These are phyloP conservation scores for Chrysemys picta DNA, from an alignment of 2,113 vertebrate genomes.

Conservation along the genomic window DNA sequence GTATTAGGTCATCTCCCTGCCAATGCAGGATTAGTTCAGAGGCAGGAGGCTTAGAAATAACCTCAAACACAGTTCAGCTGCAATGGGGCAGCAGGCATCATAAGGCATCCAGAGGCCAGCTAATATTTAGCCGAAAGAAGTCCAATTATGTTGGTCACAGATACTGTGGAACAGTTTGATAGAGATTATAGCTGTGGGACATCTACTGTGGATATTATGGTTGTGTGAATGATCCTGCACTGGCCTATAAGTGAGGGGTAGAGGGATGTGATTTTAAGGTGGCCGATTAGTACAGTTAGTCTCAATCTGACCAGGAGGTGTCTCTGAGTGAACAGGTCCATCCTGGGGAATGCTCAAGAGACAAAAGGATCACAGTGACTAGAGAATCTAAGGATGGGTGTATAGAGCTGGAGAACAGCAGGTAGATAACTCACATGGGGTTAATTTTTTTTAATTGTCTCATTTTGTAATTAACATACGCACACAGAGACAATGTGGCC, in stretches of 20 bases:
- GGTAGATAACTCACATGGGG: background rate
- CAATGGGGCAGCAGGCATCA: fast-evolving
- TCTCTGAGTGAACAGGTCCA: background rate
- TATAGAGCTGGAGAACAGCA: background rate
- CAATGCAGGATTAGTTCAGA: fast-evolving
- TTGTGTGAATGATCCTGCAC: background rate
- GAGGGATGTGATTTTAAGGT: fast-evolving
- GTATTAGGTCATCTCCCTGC: background rate
- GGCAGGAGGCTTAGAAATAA: too few species aligned
- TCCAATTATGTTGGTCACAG: fast-evolving
- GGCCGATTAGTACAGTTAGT: fast-evolving
- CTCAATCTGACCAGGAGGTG: fast-evolving
- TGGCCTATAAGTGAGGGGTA: background rate
- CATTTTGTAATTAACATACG: background rate
- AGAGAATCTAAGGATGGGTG: background rate
- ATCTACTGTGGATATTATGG: fast-evolving
- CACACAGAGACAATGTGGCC: background rate
- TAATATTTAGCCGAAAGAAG: fast-evolving
- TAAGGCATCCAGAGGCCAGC: fast-evolving
- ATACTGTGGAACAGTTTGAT: fast-evolving
- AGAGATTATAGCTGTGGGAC: fast-evolving
- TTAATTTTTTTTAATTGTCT: background rate
- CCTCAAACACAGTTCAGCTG: fast-evolving
- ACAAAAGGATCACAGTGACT: background rate
- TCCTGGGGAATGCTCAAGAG: background rate